Evolutionary conservation across 2,113 vertebrate genomes (phyloP).

Genomic region (Tragelaphus scriptus): DNA sequence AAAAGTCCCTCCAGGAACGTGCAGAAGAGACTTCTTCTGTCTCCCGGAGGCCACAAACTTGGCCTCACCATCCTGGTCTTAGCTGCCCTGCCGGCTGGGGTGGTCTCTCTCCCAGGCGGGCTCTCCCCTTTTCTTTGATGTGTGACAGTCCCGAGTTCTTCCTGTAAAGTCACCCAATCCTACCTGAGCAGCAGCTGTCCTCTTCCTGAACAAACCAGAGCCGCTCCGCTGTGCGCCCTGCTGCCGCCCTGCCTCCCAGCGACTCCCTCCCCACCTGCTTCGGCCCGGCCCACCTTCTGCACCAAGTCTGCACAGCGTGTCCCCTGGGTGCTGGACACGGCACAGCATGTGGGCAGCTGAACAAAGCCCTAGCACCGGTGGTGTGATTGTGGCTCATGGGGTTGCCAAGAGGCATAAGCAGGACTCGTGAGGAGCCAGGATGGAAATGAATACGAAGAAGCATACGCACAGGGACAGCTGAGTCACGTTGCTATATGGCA

Average conservation of each 20-base stretch:
- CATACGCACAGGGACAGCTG: too few relatives aligned
- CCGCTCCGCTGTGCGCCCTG: fast-evolving
- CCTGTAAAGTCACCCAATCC: neutral
- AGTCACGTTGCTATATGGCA: neutral
- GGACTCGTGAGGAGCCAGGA: neutral
- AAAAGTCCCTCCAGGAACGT: neutral
- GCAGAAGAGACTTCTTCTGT: neutral
- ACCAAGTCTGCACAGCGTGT: neutral
- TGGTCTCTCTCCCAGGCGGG: fast-evolving
- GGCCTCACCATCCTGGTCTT: fast-evolving
- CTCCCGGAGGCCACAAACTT: fast-evolving
- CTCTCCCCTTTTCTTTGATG: fast-evolving
- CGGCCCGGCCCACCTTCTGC: fast-evolving
- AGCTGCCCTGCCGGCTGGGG: fast-evolving
- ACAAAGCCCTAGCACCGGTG: fast-evolving
- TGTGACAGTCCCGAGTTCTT: neutral
- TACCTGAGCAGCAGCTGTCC: neutral
- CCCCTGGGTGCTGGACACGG: fast-evolving
- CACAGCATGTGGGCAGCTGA: fast-evolving
- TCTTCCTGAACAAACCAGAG: fast-evolving
- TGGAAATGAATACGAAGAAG: neutral
- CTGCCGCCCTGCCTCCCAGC: fast-evolving
- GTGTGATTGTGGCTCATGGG: fast-evolving
- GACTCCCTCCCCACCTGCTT: neutral
- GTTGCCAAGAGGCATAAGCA: neutral